Evolutionary conservation across 1,140 invertebrate species (phyloP).

Genomic region (Tetramorium alpestre): DNA sequence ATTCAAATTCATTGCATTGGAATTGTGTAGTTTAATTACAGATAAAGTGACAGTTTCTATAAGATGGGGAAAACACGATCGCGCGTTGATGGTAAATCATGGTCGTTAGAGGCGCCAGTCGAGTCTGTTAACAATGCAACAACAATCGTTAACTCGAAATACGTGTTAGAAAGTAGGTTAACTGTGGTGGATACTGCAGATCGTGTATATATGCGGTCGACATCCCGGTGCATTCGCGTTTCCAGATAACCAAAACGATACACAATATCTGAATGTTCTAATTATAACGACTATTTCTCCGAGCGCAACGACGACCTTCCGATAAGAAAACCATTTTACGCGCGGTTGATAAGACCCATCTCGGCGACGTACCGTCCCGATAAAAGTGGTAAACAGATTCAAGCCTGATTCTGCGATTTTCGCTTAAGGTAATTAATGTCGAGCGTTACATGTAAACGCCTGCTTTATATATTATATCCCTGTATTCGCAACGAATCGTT

Average conservation of each 20-base stretch:
- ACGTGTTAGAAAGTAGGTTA: conserved; percentile 59
- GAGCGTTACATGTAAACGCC: background rate
- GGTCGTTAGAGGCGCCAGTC: conserved; percentile 2
- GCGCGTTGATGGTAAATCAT: background rate
- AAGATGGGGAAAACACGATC: background rate
- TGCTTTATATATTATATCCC: background rate
- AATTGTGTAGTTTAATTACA: background rate
- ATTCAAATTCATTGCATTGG: background rate
- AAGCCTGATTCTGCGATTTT: background rate
- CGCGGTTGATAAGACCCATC: conserved; percentile 35
- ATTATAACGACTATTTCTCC: conserved; percentile 34
- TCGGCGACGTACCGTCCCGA: background rate
- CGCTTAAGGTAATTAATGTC: background rate
- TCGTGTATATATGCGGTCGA: background rate
- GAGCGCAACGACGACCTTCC: background rate
- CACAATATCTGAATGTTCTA: conserved; percentile 39
- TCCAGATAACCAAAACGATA: conserved; percentile 45
- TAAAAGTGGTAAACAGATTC: conserved; percentile 14
- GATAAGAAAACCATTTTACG: conserved; percentile 45
- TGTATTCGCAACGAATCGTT: background rate
- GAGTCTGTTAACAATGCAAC: conserved; percentile 49
- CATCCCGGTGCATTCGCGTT: conserved; percentile 29
- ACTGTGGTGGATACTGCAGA: conserved; percentile 42
- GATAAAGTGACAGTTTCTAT: background rate
- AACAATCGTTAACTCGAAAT: conserved; percentile 53